Evolutionary conservation across 2,113 vertebrate species (phyloP), one percentile per base, ranked within the genome.

Genomic region (Myiagra hebetior): DNA sequence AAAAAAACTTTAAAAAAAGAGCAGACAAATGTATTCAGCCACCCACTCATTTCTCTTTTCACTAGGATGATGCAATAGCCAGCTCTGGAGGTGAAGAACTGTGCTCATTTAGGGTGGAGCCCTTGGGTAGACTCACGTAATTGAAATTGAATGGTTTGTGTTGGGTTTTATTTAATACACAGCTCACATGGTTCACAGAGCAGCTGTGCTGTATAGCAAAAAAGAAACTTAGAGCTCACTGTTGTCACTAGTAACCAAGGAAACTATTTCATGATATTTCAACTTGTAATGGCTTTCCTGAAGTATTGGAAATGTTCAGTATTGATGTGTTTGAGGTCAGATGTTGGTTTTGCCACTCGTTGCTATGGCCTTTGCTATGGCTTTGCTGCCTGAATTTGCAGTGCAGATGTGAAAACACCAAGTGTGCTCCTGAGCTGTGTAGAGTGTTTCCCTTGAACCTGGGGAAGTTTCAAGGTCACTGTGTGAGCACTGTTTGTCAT

Each of bases 41-140:
- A 81, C 85, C 83, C 60, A 72, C 77, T 22, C 30, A 0, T 91
- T 94, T 91, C 72, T 88, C 68, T 84, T 94, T 92, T 57, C 41
- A 41, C 39, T 89, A 44, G 72, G 62, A 16, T 96, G 92, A 84
- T 92, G 95, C 85, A 96, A 87, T 49, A 89, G 47, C 20, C 76
- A 53, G 37, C 44, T 49, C 12, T 33, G n/a, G 72, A 67, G 67
- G 39, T 63, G 39, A 63, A 78, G 67, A 68, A 4, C 4, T 90
- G 42, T 60, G 49, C 69, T 86, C 4, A 0, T 30, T 86, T 86
- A 88, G 79, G 92, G 85, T 83, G 93, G 95, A 88, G 82, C 79
- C 33, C 52, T 72, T 70, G 75, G 15, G 41, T 70, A 90, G 46
- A 33, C n/a, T 89, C 73, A 78, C 0, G 1, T 64, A 52, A 41